Conservation (phyloP, 2,888 invertebrate genomes). For the Harpagoxenus sublaevis region DNA sequence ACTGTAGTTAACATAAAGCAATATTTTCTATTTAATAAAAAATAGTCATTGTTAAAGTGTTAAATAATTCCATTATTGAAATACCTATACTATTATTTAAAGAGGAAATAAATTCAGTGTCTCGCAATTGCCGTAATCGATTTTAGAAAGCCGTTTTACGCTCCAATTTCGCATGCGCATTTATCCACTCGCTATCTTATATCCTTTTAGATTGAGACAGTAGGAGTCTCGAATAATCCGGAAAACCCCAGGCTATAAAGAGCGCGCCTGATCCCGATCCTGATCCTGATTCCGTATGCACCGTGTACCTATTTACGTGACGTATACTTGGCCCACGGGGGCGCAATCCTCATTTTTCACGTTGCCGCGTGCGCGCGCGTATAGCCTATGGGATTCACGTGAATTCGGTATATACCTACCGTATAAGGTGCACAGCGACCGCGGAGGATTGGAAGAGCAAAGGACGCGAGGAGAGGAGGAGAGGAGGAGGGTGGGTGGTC, state of each 20-base stretch:
- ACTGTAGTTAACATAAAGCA: background rate
- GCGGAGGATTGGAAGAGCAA: constrained; percentile 13
- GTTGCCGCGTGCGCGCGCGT: constrained; percentile 41
- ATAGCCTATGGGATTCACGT: constrained; percentile 51
- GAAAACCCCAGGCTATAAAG: constrained; percentile 46
- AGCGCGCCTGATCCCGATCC: constrained; percentile 48
- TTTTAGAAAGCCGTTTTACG: background rate
- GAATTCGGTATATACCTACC: constrained; percentile 51
- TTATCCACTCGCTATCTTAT: constrained; percentile 1
- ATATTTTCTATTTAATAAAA: background rate
- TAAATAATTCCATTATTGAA: background rate
- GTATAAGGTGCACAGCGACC: constrained; percentile 8
- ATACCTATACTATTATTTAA: background rate
- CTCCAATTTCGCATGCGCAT: constrained; percentile 8
- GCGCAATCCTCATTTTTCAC: constrained; percentile 50
- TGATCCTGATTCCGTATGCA: constrained; percentile 55
- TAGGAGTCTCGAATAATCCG: constrained; percentile 26
- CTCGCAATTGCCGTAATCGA: background rate
- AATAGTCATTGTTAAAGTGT: background rate
- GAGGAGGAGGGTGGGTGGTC: background rate
- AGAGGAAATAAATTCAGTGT: background rate
- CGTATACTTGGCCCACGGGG: constrained; percentile 49
- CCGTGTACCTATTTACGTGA: constrained; percentile 55
- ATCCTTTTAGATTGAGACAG: constrained; percentile 41
- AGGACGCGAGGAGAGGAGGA: no score